These are phyloP conservation scores for Petrosia ficiformis DNA, from an alignment of 37 sponge, comb jelly and placozoan genomes.

Conservation along the genomic window DNA sequence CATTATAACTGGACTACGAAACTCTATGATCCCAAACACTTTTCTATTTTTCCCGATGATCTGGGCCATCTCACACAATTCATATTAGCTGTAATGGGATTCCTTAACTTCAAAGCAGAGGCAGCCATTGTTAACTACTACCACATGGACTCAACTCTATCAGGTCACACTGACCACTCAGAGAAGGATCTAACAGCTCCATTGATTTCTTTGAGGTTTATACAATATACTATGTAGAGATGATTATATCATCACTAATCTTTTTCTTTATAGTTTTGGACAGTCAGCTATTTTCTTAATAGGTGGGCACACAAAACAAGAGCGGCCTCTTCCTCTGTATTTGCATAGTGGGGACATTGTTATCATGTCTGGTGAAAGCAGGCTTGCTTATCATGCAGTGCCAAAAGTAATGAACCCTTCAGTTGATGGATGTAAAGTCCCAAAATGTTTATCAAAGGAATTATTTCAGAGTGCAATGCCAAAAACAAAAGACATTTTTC, in stretches of 20 bases:
- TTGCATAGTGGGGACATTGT: constrained; percentile 86
- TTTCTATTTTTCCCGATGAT: constrained; percentile 72
- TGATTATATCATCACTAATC: too few species aligned
- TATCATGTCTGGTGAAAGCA: constrained; percentile 76
- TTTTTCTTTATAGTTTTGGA: constrained; percentile 78
- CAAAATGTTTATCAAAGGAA: constrained; percentile 14
- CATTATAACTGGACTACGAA: constrained; percentile 94
- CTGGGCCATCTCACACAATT: constrained; percentile 63
- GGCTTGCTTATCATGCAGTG: constrained; percentile 86
- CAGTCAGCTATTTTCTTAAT: constrained; percentile 90
- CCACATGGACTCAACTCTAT: constrained; percentile 87
- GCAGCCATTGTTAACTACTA: constrained; percentile 97
- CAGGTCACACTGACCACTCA: constrained; percentile 96
- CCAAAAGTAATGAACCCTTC: constrained; percentile 65
- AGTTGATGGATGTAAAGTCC: constrained; percentile 6
- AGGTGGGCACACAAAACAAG: constrained; percentile 70
- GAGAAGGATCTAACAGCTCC: constrained; percentile 90
- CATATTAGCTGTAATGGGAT: constrained; percentile 54
- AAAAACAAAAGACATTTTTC: neutral
- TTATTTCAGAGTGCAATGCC: neutral
- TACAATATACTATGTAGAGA: neutral
- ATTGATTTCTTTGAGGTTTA: constrained; percentile 91
- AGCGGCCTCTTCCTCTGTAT: constrained; percentile 57
- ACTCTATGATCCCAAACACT: constrained; percentile 46
- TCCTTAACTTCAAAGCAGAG: constrained; percentile 66